These are phyloP conservation scores for Ennomos quercinarius DNA, from an alignment of 2,888 invertebrate species.

Conservation along the genomic window DNA sequence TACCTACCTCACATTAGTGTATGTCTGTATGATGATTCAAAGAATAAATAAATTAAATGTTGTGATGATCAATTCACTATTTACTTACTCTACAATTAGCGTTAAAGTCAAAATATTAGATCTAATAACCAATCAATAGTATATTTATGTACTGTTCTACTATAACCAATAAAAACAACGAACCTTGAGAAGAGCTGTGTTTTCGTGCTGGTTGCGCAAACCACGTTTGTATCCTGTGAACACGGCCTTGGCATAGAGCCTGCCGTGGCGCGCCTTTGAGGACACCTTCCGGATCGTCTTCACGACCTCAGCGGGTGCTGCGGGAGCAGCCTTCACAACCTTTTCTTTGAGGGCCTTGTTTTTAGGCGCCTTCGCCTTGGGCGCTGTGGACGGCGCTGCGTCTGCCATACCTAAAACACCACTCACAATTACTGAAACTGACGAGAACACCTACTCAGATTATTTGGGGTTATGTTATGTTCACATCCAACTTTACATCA, in stretches of 20 bases:
- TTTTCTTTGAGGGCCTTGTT: conserved; percentile 86
- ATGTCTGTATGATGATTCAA: not conserved
- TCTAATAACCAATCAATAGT: no score
- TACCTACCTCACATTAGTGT: conserved; percentile 12
- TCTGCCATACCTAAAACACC: conserved; percentile 87
- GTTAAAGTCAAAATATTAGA: no score
- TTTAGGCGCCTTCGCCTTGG: conserved; percentile 84
- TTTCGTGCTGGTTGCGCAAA: conserved; percentile 98
- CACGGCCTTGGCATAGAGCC: conserved; percentile 98
- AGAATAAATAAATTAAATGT: no score
- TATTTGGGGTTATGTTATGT: conserved; percentile 80
- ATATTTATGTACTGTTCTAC: conserved; percentile 1
- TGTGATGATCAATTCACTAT: no score
- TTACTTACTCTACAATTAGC: no score
- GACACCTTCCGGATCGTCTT: conserved; percentile 80
- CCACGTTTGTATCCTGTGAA: conserved; percentile 98
- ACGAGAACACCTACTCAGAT: conserved; percentile 38
- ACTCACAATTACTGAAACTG: conserved; percentile 43
- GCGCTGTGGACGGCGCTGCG: conserved; percentile 81
- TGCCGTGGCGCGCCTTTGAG: conserved; percentile 89
- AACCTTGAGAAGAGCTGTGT: conserved; percentile 96
- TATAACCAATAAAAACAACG: conserved; percentile 26
- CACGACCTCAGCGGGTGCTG: conserved; percentile 81
- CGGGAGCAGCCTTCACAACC: conserved; percentile 82
- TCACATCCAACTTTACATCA: conserved; percentile 74